phyloP scores from a whole-genome alignment of 2,113 vertebrate species.

The Pollachius pollachius region DNA sequence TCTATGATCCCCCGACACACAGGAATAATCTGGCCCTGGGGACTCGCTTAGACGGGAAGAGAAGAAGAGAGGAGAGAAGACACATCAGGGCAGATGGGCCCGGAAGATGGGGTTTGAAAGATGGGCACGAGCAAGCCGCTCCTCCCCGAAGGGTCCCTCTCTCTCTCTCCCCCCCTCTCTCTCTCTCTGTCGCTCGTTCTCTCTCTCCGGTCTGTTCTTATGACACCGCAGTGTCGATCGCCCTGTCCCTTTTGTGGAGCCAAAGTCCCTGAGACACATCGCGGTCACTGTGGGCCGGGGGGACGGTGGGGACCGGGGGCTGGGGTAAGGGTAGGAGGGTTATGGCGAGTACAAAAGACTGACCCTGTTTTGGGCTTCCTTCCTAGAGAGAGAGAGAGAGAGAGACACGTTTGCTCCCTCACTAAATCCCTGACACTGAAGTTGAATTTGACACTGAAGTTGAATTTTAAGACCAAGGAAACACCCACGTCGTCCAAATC shows the following conservation, averaged over 20 bases:
- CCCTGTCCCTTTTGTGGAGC: constrained; percentile 57
- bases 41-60: constrained; percentile 31
- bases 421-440: no score
- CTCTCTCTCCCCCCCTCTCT: constrained; percentile 22
- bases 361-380: constrained; percentile 33
- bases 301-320: constrained; percentile 28
- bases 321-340: no score
- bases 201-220: constrained; percentile 24
- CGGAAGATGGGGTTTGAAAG: constrained; percentile 38
- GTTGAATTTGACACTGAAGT: no score
- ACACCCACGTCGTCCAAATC: no score
- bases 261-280: constrained; percentile 65
- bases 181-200: no score
- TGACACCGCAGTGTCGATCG: constrained; percentile 51
- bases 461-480: no score
- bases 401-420: no score
- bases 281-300: constrained; percentile 60
- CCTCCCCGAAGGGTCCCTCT: constrained; percentile 21
- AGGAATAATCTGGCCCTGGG: constrained; percentile 19
- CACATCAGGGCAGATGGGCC: constrained; percentile 31
- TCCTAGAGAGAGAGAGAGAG: constrained; percentile 22
- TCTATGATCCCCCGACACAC: constrained; percentile 33
- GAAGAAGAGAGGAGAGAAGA: constrained; percentile 29
- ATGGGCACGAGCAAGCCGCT: constrained; percentile 57
- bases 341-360: constrained; percentile 57